Evolutionary conservation across 2,888 invertebrate species (phyloP), one percentile per base, ranked within the genome.

Genomic region (Microchrysa polita): DNA sequence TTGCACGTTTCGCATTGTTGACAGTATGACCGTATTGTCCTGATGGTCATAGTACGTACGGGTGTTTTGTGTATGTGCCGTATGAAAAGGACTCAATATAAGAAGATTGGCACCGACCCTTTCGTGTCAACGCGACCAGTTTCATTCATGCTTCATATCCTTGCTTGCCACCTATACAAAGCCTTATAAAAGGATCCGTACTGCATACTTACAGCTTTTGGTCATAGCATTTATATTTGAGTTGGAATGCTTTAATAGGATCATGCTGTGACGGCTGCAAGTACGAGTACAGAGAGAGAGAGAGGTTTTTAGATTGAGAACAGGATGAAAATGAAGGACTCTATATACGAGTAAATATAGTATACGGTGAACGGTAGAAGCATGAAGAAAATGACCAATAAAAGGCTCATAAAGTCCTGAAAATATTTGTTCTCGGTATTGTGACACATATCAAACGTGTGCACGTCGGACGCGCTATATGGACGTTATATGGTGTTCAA

Each of bases 371-470:
- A 53, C 52, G 67, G 20, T 27, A 44, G 52, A 61, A 69, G 74
- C 61, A 52, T 65, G 69, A 71, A 71, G 55, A 71, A 72, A 75
- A 75, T 75, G 61, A 71, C 71, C 75, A 75, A 75, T 75, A 75
- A 75, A 75, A 63, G 71, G 27, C 60, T 73, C 75, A 75, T 71
- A 75, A 65, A 73, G 34, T 63, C 69, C 71, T 16, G 61, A 73
- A 75, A 75, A 75, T 75, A 73, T 75, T 75, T 75, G 60, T 69
- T 52, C 71, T 65, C 71, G 65, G 71, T 42, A 40, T 44, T 72
- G 71, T 73, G 73, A 73, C 73, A 73, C 75, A 75, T 63, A 69
- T 61, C 74, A 71, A 69, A 53, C 61, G 72, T 61, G 44, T 72
- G 71, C 74, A 74, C 74, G 59, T 72, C 63, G 72, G 23, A 72